phyloP scores from a whole-genome alignment of 2,113 vertebrate species.

The Sciurus niger region DNA sequence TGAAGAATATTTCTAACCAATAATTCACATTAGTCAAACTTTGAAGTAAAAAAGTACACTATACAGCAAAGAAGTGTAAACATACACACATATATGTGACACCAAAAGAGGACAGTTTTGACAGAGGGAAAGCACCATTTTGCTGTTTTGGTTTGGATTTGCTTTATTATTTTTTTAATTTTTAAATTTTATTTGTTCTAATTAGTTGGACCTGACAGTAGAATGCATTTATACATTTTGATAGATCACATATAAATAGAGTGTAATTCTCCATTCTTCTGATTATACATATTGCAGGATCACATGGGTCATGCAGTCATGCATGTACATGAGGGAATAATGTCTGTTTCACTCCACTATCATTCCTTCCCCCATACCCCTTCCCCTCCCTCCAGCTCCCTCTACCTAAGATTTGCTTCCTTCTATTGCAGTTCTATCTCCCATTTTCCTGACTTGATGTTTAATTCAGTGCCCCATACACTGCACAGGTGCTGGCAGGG shows the following conservation, averaged over 20 bases:
- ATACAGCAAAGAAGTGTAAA: not conserved
- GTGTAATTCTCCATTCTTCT: too few relatives aligned
- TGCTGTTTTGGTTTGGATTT: conserved; percentile 1
- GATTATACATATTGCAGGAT: too few relatives aligned
- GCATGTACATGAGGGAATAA: too few relatives aligned
- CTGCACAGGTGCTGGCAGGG: too few relatives aligned
- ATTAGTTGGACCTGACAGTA: too few relatives aligned
- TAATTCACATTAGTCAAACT: not conserved
- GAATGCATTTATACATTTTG: too few relatives aligned
- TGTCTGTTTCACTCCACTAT: too few relatives aligned
- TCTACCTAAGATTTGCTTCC: not conserved
- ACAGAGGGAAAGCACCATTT: not conserved
- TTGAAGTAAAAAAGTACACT: not conserved
- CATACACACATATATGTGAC: fast-evolving
- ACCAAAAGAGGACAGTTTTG: not conserved
- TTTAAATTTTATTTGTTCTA: too few relatives aligned
- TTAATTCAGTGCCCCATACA: not conserved
- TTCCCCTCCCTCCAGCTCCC: too few relatives aligned
- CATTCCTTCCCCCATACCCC: too few relatives aligned
- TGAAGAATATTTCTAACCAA: not conserved
- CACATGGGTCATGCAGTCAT: too few relatives aligned
- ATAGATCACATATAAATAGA: too few relatives aligned
- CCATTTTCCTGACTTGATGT: not conserved
- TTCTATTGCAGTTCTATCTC: not conserved
- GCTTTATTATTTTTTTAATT: not conserved